phyloP scores from a whole-genome alignment of 2,888 invertebrate genomes.

The Achlya flavicornis region DNA sequence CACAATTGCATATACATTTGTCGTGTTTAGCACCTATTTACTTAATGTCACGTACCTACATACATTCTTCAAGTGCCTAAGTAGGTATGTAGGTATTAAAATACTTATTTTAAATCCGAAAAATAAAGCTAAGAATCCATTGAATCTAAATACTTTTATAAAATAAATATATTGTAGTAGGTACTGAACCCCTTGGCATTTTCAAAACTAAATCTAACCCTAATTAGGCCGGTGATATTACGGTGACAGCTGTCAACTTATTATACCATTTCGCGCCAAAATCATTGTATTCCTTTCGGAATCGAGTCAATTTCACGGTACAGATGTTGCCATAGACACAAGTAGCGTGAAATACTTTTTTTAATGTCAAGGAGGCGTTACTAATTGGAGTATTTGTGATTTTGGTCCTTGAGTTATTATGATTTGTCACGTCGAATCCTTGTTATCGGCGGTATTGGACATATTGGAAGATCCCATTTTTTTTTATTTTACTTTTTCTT shows the following conservation, averaged over 20 bases:
- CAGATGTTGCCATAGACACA: conserved; percentile 53
- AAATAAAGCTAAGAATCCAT: too few relatives aligned
- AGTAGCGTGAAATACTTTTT: conserved; percentile 57
- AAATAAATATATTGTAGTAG: too few relatives aligned
- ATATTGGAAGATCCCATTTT: too few relatives aligned
- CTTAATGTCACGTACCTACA: not conserved
- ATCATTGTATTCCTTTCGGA: conserved; percentile 33
- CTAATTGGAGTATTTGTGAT: conserved; percentile 45
- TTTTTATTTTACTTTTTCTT: too few relatives aligned
- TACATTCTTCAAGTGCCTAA: not conserved
- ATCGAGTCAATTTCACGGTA: conserved; percentile 61
- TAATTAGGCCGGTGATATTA: not conserved
- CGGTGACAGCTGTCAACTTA: conserved; percentile 38
- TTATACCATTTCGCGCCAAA: conserved; percentile 33
- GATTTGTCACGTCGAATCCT: conserved; percentile 11
- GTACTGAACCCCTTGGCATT: too few relatives aligned
- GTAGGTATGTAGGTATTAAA: not conserved
- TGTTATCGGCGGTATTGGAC: not conserved
- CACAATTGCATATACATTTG: conserved; percentile 17
- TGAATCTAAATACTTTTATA: too few relatives aligned
- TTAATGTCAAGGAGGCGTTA: conserved; percentile 51
- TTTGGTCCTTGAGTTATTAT: conserved; percentile 32
- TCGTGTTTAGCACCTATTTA: not conserved
- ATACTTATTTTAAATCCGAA: too few relatives aligned
- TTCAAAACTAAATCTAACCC: not conserved